phyloP scores from a whole-genome alignment of 2,797 vertebrate genomes.

The Hippocampus kuda region DNA sequence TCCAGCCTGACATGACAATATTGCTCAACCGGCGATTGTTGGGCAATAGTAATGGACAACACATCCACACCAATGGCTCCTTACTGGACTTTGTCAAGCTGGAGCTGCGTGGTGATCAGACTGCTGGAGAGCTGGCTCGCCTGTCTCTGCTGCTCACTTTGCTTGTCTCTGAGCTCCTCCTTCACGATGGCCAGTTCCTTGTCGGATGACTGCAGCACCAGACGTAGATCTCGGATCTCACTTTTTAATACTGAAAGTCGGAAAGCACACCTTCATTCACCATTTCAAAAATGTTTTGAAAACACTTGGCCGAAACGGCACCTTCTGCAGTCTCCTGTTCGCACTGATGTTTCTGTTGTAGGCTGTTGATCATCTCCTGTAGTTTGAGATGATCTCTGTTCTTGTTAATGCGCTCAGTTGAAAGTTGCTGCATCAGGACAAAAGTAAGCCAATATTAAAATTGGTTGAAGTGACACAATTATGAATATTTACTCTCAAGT shows the following conservation, averaged over 20 bases:
- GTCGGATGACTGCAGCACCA: conserved; percentile 89
- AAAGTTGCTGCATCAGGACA: conserved; percentile 65
- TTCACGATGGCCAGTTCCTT: conserved; percentile 75
- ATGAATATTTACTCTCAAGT: no score
- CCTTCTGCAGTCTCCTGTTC: conserved; percentile 56
- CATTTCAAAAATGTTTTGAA: neutral
- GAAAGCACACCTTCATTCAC: neutral
- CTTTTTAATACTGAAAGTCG: conserved; percentile 71
- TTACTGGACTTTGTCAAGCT: conserved; percentile 85
- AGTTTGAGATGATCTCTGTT: conserved; percentile 64
- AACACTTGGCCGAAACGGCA: conserved; percentile 14
- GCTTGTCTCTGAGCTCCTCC: conserved; percentile 60
- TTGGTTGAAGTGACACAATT: no score
- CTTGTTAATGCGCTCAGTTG: conserved; percentile 69
- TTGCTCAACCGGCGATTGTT: neutral
- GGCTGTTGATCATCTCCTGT: conserved; percentile 58
- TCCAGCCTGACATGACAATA: conserved; percentile 68
- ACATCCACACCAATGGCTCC: conserved; percentile 1
- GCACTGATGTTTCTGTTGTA: conserved; percentile 69
- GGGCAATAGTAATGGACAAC: neutral
- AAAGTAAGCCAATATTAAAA: neutral
- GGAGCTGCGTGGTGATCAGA: conserved; percentile 78
- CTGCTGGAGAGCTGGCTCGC: conserved; percentile 71
- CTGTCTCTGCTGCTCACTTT: conserved; percentile 73
- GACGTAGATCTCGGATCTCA: conserved; percentile 80